phyloP scores from a whole-genome alignment of 2,888 invertebrate genomes.

The Coelinius sp. region DNA sequence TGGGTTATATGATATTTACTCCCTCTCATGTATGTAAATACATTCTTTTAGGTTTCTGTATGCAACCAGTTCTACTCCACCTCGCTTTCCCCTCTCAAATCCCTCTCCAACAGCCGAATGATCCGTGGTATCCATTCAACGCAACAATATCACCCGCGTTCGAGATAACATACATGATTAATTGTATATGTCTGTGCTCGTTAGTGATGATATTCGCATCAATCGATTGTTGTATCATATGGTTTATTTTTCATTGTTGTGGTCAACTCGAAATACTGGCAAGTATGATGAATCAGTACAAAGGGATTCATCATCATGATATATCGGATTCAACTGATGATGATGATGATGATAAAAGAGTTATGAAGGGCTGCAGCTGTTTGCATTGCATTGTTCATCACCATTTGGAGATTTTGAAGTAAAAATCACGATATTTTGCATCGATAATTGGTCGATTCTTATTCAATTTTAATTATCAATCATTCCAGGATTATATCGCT shows the following conservation, averaged over 20 bases:
- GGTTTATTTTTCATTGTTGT: background rate
- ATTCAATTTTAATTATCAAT: background rate
- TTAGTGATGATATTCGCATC: background rate
- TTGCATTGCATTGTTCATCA: slow-evolving; percentile 8
- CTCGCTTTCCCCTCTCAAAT: background rate
- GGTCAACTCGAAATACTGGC: background rate
- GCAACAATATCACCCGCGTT: background rate
- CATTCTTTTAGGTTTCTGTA: background rate
- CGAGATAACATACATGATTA: background rate
- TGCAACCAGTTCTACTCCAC: background rate
- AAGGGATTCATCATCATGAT: background rate
- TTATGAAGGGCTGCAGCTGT: background rate
- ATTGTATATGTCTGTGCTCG: background rate
- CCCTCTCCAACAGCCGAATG: background rate
- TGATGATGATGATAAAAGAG: background rate
- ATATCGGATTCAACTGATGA: background rate
- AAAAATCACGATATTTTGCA: background rate
- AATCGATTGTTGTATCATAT: slow-evolving; percentile 4
- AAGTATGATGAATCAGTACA: background rate
- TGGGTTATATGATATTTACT: background rate
- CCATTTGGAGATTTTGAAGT: slow-evolving; percentile 2
- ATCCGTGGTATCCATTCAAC: background rate
- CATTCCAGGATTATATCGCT: background rate
- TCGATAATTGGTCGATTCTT: background rate
- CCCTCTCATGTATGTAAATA: no score